Base-by-base conservation (phyloP, 2,113 vertebrate genomes). In the Alethe diademata region DNA sequence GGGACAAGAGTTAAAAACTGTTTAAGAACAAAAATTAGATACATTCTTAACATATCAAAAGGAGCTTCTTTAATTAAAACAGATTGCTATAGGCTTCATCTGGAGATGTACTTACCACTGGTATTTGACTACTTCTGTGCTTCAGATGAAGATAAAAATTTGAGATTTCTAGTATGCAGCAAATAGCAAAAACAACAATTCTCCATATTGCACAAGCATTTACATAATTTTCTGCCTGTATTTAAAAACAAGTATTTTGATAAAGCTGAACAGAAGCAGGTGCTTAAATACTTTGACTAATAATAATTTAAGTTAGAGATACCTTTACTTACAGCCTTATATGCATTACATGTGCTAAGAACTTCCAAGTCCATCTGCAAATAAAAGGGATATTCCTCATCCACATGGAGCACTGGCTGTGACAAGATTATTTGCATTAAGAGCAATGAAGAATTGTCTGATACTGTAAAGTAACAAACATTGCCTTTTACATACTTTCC, bases 41-140 rank as follows among this genome's bases (percentile, higher is more conserved):
- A 9, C 12, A 3, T 11, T 43, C 92, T 98, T 89, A 98, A 96
- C 6, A 78, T 88, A 73, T 97, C 96, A 65, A 98, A 45, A 60
- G 85, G 87, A 81, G 92, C 93, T 82, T 97, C 97, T 73, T 98
- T 97, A 40, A 98, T 98, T 95, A 98, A 98, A 93, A 98, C 97
- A 5, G 97, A 98, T 98, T 98, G 90, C 98, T 98, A 85, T 97
- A 99, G 87, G 98, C 97, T 35, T 92, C 90, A 96, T 98, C 98
- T 82, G 97, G 98, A 96, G 98, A 98, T 96, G 97, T 97, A 94
- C 98, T 98, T 69, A 98, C 93, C 62, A 98, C 97, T 8, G 97
- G 91, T 58, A 96, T 95, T 35, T 96, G 95, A 72, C 97, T 95
- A 54, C 87, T 85, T 86, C 92, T 93, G 7, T 96, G 74, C 17